Percentiles rank a stretch among this genome's conserved stretches.
phyloP scores from a whole-genome alignment of 2,113 vertebrate species.

The Mugil cephalus region DNA sequence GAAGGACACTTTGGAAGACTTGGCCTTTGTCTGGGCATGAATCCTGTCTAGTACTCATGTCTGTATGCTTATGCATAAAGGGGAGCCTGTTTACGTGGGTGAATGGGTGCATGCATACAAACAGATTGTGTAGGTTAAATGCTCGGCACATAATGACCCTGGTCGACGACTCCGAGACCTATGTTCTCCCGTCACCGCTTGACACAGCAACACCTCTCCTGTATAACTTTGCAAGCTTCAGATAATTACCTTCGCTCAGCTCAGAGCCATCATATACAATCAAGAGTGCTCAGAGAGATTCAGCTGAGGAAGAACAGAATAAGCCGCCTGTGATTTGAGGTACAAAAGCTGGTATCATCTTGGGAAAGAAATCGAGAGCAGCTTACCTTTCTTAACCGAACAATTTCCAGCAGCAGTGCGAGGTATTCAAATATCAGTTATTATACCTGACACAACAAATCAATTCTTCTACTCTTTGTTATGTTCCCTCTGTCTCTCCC shows the following conservation, averaged over 20 bases:
- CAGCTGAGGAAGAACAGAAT: conserved; percentile 37
- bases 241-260: conserved; percentile 34
- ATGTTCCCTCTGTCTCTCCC: conserved; percentile 48
- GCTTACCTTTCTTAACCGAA: conserved; percentile 59
- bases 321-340: conserved; percentile 62
- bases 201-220: conserved; percentile 8
- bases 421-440: conserved; percentile 79
- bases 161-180: conserved; percentile 12
- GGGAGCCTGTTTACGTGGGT: neutral
- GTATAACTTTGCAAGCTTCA: conserved; percentile 42
- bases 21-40: conserved; percentile 49
- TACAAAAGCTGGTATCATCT: conserved; percentile 61
- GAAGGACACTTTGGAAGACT: conserved; percentile 59
- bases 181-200: conserved; percentile 32
- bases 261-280: conserved; percentile 47
- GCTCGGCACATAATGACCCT: conserved; percentile 47
- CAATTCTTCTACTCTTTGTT: conserved; percentile 70
- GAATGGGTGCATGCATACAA: conserved; percentile 3
- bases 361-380: conserved; percentile 56
- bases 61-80: conserved; percentile 19
- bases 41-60: conserved; percentile 41
- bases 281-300: conserved; percentile 28
- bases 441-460: conserved; percentile 81
- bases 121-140: conserved; percentile 52
- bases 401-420: conserved; percentile 49